Evolutionary conservation across 2,888 invertebrate genomes (phyloP).

Genomic region (Bembecia ichneumoniformis): DNA sequence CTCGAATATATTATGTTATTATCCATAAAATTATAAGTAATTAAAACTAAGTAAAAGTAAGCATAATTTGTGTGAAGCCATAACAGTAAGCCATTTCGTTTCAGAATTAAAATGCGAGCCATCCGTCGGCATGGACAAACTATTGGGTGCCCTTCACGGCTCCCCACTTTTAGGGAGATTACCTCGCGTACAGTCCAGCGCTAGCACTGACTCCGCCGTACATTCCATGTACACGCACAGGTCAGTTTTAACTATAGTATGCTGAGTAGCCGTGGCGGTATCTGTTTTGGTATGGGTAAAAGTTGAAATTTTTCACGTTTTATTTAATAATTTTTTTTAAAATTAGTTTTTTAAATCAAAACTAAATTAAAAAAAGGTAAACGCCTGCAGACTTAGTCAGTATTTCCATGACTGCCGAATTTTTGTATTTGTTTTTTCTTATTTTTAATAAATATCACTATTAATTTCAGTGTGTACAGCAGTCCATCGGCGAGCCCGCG

Average conservation of each 20-base stretch:
- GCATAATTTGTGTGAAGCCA: no score
- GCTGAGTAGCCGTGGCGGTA: no score
- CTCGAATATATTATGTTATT: no score
- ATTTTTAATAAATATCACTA: no score
- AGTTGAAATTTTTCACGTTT: no score
- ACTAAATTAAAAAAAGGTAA: no score
- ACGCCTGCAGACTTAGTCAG: background rate
- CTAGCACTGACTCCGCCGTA: slow-evolving; percentile 90
- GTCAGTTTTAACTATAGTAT: slow-evolving; percentile 20
- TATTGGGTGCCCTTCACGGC: slow-evolving; percentile 76
- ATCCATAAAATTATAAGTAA: no score
- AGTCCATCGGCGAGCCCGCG: slow-evolving; percentile 91
- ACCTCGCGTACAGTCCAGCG: slow-evolving; percentile 82
- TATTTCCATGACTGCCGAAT: no score
- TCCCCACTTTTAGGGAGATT: slow-evolving; percentile 79
- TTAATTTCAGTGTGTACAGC: slow-evolving; percentile 75
- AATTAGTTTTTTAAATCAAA: background rate
- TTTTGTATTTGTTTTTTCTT: no score
- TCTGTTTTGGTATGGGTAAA: no score
- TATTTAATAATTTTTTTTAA: no score
- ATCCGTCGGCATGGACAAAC: slow-evolving; percentile 69
- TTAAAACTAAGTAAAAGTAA: no score
- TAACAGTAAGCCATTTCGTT: slow-evolving; percentile 6
- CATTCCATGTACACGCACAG: slow-evolving; percentile 87
- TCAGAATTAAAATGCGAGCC: slow-evolving; percentile 66